Base-by-base conservation (phyloP, 2,888 invertebrate genomes). In the Malachius bipustulatus region DNA sequence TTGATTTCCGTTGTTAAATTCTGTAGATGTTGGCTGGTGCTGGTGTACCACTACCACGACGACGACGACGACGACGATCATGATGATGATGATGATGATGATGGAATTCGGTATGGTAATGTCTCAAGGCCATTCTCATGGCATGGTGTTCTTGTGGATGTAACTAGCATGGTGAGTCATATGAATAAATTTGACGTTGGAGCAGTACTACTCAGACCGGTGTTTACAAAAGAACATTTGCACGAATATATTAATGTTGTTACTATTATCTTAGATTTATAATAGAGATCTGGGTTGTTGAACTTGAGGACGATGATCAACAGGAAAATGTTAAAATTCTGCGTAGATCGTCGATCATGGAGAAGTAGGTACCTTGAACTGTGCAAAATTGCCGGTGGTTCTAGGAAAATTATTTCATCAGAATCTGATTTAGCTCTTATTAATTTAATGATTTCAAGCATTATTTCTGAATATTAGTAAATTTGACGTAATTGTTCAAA, bases 71-170 rank as follows among this genome's bases (percentile, higher is more conserved):
- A n/a, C n/a, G n/a, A n/a, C n/a, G n/a, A n/a, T n/a, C n/a, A n/a
- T n/a, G n/a, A n/a, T n/a, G 6, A 19, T 19, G 24, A 19, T 19
- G 24, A 19, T 19, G 24, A n/a, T 19, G n/a, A 19, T 19, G 24
- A n/a, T 19, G n/a, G n/a, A 19, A 19, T 6, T n/a, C n/a, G n/a
- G n/a, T n/a, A n/a, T n/a, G n/a, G n/a, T n/a, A n/a, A n/a, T n/a
- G n/a, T n/a, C n/a, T 19, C 24, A 19, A 19, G 24, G 24, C n/a
- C 24, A 19, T 19, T 19, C 24, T n/a, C 24, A 19, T 19, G 24
- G 6, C 24, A 19, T n/a, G 24, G 6, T 19, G 24, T 19, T 19
- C 24, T 19, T 19, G 24, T 19, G 24, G 6, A 19, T 8, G n/a
- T 8, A 19, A 8, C 24, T 8, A 8, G 24, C 6, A 19, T 19